These are phyloP conservation scores for Pachliopta kotzebuea DNA, from an alignment of 2,888 invertebrate species.

Conservation along the genomic window DNA sequence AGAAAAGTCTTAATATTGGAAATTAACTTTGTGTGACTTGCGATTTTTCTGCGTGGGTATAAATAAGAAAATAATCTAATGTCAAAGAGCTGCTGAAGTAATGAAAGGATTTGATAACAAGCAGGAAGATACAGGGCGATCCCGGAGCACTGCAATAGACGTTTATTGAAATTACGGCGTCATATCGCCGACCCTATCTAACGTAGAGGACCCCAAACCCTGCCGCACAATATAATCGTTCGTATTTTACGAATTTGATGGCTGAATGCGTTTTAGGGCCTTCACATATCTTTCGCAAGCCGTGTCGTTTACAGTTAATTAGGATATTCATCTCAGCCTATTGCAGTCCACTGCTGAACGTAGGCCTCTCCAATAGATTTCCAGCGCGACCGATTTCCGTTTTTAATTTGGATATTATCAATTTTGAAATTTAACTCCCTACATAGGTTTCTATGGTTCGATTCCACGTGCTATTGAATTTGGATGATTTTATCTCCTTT, in stretches of 20 bases:
- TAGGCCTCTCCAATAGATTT: no score
- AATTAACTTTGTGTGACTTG: neutral
- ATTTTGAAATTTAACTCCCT: neutral
- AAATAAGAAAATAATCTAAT: neutral
- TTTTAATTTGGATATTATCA: no score
- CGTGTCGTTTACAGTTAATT: neutral
- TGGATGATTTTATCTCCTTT: no score
- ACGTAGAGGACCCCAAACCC: slow-evolving; percentile 39
- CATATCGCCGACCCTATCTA: slow-evolving; percentile 53
- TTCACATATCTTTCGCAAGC: neutral
- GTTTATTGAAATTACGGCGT: slow-evolving; percentile 58
- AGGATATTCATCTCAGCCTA: no score
- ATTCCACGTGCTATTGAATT: no score
- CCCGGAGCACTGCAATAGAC: slow-evolving; percentile 44
- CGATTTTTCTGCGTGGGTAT: neutral
- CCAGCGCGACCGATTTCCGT: no score
- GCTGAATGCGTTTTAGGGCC: slow-evolving; percentile 1
- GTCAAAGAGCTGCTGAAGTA: neutral
- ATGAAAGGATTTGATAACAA: slow-evolving; percentile 16
- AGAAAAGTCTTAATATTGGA: no score
- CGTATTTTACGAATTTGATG: slow-evolving; percentile 15
- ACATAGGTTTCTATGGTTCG: no score
- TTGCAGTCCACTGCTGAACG: no score
- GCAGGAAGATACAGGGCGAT: slow-evolving; percentile 27
- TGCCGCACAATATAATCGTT: slow-evolving; percentile 42